These are phyloP conservation scores for Microcebus ravelobensis DNA, from an alignment of 2,113 vertebrate genomes.

Conservation along the genomic window DNA sequence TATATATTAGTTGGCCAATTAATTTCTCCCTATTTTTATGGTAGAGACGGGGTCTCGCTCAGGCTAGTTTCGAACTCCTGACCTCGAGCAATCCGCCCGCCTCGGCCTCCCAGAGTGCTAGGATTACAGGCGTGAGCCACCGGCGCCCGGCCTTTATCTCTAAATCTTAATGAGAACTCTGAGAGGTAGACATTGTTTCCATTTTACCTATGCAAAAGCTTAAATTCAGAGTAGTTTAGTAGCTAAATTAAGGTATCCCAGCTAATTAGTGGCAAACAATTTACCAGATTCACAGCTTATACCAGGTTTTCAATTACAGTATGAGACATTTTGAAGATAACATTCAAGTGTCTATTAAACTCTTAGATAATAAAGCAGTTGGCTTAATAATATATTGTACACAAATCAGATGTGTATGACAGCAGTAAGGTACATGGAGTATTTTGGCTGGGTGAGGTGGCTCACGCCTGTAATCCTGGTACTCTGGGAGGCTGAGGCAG, in stretches of 20 bases:
- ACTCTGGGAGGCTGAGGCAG: no score
- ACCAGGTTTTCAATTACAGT: conserved; percentile 38
- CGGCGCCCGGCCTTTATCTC: no score
- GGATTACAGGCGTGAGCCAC: no score
- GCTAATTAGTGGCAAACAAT: conserved; percentile 16
- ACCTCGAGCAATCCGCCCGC: no score
- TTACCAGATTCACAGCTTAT: not conserved
- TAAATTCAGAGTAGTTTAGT: conserved; percentile 40
- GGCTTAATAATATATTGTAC: not conserved
- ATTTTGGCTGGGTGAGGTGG: no score
- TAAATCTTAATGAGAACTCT: conserved; percentile 46
- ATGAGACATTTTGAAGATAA: conserved; percentile 31
- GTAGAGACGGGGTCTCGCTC: no score
- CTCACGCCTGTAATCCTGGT: no score
- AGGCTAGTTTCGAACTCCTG: no score
- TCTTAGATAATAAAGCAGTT: conserved; percentile 38
- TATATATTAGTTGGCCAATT: no score
- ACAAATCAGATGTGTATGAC: conserved; percentile 15
- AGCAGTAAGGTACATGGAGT: not conserved
- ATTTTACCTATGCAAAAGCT: conserved; percentile 45
- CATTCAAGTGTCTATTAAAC: conserved; percentile 26
- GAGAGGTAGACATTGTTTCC: conserved; percentile 44
- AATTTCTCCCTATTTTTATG: no score
- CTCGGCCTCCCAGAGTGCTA: no score
- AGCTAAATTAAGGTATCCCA: conserved; percentile 31